Percentiles rank a stretch among this genome's conserved stretches.
Conservation (phyloP, 2,113 vertebrate genomes). For the Polyodon spathula region DNA sequence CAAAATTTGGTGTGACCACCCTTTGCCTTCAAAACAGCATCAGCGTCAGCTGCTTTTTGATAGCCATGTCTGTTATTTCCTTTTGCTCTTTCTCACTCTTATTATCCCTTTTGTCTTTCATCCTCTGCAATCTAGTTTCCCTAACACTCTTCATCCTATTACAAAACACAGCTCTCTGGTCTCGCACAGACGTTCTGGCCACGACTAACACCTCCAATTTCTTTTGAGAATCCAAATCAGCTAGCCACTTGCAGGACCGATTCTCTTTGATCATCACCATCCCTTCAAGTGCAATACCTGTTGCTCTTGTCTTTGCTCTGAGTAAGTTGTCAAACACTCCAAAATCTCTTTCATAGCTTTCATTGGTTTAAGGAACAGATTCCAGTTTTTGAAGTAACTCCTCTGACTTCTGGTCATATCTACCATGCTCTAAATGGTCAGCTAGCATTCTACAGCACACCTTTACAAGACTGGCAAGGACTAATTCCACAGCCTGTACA, state of each 20-base stretch:
- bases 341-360: not conserved
- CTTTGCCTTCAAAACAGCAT: too few relatives aligned
- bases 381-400: not conserved
- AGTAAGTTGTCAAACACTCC: not conserved
- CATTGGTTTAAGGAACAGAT: not conserved
- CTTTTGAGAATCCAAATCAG: not conserved
- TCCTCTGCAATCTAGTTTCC: not conserved
- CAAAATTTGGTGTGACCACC: too few relatives aligned
- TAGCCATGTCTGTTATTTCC: not conserved
- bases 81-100: not conserved
- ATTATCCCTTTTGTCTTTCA: not conserved
- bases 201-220: not conserved
- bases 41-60: not conserved
- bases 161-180: not conserved
- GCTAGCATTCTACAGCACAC: not conserved
- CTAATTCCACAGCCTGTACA: not conserved
- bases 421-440: conserved; percentile 3
- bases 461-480: not conserved
- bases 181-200: not conserved
- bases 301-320: not conserved
- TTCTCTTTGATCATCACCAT: not conserved
- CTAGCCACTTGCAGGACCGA: not conserved
- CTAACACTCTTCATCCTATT: not conserved
- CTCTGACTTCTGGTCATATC: not conserved
- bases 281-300: conserved; percentile 3